Evolutionary conservation across 2,888 invertebrate species (phyloP).

Genomic region (Plutella xylostella): DNA sequence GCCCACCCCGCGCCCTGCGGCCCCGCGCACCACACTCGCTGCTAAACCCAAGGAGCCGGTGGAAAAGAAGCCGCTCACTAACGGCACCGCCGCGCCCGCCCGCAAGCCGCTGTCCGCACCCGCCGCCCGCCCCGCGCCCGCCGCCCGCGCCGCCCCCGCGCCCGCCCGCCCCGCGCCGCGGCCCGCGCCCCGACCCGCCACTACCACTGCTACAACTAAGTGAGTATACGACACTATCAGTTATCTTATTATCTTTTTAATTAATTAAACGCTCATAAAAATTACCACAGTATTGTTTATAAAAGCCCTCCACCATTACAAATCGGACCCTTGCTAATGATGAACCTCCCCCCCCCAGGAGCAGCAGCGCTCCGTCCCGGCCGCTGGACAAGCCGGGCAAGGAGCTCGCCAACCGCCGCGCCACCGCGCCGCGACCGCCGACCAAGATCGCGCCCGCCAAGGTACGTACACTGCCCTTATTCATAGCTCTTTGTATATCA

Average conservation of each 20-base stretch:
- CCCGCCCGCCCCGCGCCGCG: constrained; percentile 15
- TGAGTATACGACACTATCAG: constrained; percentile 10
- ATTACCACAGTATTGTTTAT: too few species aligned
- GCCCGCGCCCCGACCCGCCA: constrained; percentile 12
- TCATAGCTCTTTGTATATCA: too few species aligned
- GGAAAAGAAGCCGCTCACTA: constrained; percentile 66
- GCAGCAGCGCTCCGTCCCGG: constrained; percentile 38
- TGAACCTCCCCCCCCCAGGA: constrained; percentile 19
- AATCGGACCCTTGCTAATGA: neutral
- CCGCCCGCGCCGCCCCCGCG: constrained; percentile 21
- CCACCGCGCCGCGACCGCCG: constrained; percentile 65
- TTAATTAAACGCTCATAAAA: neutral
- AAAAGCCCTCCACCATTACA: neutral
- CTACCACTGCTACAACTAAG: constrained; percentile 22
- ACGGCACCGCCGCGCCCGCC: constrained; percentile 53
- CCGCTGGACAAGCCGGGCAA: constrained; percentile 72
- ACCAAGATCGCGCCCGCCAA: constrained; percentile 49
- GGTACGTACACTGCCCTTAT: too few species aligned
- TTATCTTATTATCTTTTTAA: neutral
- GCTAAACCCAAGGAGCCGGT: constrained; percentile 6
- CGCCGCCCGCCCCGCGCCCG: constrained; percentile 23
- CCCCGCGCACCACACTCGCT: too few species aligned
- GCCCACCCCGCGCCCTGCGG: constrained; percentile 18
- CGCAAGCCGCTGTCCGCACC: constrained; percentile 21
- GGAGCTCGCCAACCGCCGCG: constrained; percentile 77